Base-by-base conservation (phyloP, 2,113 vertebrate genomes). In the Ploceus nigricollis region DNA sequence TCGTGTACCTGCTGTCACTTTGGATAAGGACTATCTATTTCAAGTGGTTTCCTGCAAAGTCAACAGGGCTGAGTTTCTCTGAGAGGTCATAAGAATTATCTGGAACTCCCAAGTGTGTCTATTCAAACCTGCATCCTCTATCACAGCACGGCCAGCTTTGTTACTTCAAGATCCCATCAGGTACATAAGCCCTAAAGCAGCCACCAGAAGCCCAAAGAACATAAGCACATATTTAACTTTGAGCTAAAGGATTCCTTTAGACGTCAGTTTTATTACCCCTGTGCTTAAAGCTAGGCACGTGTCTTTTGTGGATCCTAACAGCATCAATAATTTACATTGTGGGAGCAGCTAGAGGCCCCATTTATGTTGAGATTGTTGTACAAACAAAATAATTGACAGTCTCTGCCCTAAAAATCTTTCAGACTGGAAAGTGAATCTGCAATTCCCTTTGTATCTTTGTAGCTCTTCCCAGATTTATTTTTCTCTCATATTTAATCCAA, bases 341-440 rank as follows among this genome's bases (percentile, higher is more conserved):
- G 56, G 80, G 92, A 94, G 93, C 79, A 93, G 85, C 85, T 78
- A 90, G 94, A 92, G 68, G 90, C 68, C 48, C 90, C 92, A 93
- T 91, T 96, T 92, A 93, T 94, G 92, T 33, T 87, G 44, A 90
- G 60, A 86, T 5, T 90, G 75, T 90, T 95, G 71, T 88, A 90
- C 90, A 93, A 96, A 95, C 90, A 96, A 96, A 96, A 89, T 93
- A 95, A 96, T 88, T 94, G 96, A 97, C 94, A 96, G 85, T 78
- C 64, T 27, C 79, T 97, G 93, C 90, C 90, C 85, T 94, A 94
- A 96, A 96, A 93, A 95, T 95, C 90, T 96, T 92, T 75, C 92
- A 90, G 90, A 47, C 76, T 93, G 65, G 64, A 92, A 96, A 92
- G 57, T 53, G 48, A 90, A 92, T 89, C 72, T 88, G 80, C 56